These are phyloP conservation scores for Parascotia fuliginaria DNA, from an alignment of 2,888 invertebrate species.

Conservation along the genomic window DNA sequence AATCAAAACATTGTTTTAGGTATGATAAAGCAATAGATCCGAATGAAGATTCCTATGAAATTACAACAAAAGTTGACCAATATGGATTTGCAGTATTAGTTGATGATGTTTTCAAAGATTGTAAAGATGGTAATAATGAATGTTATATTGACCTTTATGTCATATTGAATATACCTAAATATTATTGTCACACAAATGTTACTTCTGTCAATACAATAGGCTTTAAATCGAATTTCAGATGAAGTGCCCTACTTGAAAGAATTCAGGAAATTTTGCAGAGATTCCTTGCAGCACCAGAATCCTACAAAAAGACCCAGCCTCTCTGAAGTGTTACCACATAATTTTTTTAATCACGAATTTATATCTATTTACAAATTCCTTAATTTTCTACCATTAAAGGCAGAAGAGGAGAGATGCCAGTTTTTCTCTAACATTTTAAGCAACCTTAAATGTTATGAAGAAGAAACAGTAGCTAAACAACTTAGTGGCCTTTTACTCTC, in stretches of 20 bases:
- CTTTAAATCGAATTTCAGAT: constrained; percentile 70
- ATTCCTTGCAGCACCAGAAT: constrained; percentile 88
- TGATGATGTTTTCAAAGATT: constrained; percentile 89
- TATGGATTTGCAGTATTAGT: constrained; percentile 92
- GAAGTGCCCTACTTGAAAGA: constrained; percentile 89
- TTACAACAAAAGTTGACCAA: constrained; percentile 88
- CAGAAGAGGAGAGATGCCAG: constrained; percentile 89
- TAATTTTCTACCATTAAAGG: constrained; percentile 92
- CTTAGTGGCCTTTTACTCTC: constrained; percentile 92
- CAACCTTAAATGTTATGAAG: constrained; percentile 90
- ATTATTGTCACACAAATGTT: no score
- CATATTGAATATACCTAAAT: no score
- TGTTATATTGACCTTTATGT: not conserved
- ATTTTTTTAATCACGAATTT: constrained; percentile 94
- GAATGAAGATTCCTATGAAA: constrained; percentile 87
- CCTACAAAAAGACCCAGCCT: constrained; percentile 88
- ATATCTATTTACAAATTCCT: constrained; percentile 93
- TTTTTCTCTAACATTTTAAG: constrained; percentile 91
- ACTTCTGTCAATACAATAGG: not conserved
- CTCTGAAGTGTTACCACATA: constrained; percentile 88
- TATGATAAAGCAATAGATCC: constrained; percentile 90
- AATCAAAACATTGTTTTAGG: constrained; percentile 59
- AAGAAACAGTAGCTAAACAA: constrained; percentile 93
- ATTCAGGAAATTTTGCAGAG: constrained; percentile 89
- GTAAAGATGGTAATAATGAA: constrained; percentile 80